phyloP scores from a whole-genome alignment of 2,797 vertebrate genomes.

The Craterocephalus amniculus region DNA sequence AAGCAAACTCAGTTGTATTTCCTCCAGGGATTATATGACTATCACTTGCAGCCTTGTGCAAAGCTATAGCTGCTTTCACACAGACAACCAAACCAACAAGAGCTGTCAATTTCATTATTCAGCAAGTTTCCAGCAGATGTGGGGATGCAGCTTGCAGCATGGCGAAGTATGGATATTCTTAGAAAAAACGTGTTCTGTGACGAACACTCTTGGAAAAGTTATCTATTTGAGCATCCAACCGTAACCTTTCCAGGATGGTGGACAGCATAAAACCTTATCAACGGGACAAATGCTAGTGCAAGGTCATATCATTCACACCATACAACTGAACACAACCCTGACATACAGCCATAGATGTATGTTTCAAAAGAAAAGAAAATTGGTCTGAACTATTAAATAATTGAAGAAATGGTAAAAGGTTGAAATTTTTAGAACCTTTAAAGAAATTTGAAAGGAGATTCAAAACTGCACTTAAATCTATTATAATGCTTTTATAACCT shows the following conservation, averaged over 20 bases:
- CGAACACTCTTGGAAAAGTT: slow-evolving; percentile 39
- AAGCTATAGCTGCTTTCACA: slow-evolving; percentile 55
- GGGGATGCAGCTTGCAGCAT: slow-evolving; percentile 16
- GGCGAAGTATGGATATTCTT: slow-evolving; percentile 55
- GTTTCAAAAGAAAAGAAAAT: too few species aligned
- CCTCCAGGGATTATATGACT: slow-evolving; percentile 63
- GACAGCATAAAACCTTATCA: neutral
- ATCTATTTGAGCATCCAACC: slow-evolving; percentile 48
- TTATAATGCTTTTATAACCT: too few species aligned
- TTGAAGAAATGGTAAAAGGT: too few species aligned
- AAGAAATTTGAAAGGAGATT: too few species aligned
- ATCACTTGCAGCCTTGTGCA: slow-evolving; percentile 41
- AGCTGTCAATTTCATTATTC: slow-evolving; percentile 66
- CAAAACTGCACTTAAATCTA: neutral
- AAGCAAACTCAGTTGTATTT: slow-evolving; percentile 44
- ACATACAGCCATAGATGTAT: neutral
- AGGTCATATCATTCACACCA: slow-evolving; percentile 8
- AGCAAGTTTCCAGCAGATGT: slow-evolving; percentile 35
- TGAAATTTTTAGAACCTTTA: too few species aligned
- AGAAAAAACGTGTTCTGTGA: slow-evolving; percentile 27
- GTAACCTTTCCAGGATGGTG: slow-evolving; percentile 12
- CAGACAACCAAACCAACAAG: slow-evolving; percentile 65
- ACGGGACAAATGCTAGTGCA: slow-evolving; percentile 13
- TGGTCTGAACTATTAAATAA: too few species aligned
- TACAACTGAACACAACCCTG: neutral